Conservation (phyloP, 2,113 vertebrate genomes). For the Ardeotis arabs region DNA sequence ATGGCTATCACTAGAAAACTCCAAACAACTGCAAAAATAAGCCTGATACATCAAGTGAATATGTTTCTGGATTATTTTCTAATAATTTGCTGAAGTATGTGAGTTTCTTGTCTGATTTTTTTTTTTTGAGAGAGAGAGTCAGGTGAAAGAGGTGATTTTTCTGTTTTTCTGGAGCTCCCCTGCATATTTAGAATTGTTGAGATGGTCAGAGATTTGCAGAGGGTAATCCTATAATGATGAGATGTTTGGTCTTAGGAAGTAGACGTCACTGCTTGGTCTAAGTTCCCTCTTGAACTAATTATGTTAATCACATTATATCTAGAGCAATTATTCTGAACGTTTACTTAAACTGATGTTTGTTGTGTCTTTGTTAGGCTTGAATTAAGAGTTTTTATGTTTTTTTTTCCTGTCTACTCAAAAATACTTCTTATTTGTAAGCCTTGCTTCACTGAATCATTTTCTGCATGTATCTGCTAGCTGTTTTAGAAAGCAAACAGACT, state of each 20-base stretch:
- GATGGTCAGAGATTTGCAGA: background rate
- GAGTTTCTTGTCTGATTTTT: background rate
- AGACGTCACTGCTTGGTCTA: background rate
- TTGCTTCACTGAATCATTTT: background rate
- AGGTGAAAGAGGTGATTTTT: background rate
- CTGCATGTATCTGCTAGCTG: background rate
- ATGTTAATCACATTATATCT: conserved; percentile 2
- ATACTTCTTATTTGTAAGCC: background rate
- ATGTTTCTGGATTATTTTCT: background rate
- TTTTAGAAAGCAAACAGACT: background rate
- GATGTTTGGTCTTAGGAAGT: background rate
- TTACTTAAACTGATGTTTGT: background rate
- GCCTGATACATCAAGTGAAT: background rate
- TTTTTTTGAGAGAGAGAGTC: background rate
- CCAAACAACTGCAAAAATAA: background rate
- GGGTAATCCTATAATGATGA: background rate
- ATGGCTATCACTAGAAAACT: background rate
- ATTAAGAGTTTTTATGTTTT: background rate
- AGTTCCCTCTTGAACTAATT: conserved; percentile 29
- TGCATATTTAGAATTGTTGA: background rate
- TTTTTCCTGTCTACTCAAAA: background rate
- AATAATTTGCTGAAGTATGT: background rate
- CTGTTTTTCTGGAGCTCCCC: background rate
- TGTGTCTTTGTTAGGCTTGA: background rate
- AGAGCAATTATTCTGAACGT: background rate